These are phyloP conservation scores for Sprattus sprattus DNA, from an alignment of 2,113 vertebrate species.

Conservation along the genomic window DNA sequence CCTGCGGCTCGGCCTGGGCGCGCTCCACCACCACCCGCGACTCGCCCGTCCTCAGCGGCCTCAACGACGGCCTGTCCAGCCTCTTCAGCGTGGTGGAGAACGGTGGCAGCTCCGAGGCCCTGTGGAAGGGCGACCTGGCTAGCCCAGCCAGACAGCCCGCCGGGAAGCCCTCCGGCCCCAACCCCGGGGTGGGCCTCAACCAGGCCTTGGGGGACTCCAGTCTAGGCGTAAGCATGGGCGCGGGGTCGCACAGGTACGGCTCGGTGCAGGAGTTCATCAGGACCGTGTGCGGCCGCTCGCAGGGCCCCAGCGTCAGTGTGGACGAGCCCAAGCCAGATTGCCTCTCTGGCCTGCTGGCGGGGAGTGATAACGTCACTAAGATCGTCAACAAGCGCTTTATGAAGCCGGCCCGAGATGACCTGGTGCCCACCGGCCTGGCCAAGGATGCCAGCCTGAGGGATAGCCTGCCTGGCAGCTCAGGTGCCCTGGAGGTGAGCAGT, in stretches of 20 bases:
- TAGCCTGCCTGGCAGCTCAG: slow-evolving; percentile 55
- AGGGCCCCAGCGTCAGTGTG: slow-evolving; percentile 30
- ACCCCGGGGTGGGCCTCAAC: slow-evolving; percentile 22
- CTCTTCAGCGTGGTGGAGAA: slow-evolving; percentile 96
- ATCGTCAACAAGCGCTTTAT: slow-evolving; percentile 86
- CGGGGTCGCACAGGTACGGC: slow-evolving; percentile 77
- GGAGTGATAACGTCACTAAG: slow-evolving; percentile 78
- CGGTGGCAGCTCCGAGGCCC: slow-evolving; percentile 84
- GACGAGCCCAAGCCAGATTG: slow-evolving; percentile 79
- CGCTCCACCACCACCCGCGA: slow-evolving; percentile 96
- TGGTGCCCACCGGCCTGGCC: slow-evolving; percentile 51
- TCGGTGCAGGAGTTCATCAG: slow-evolving; percentile 91
- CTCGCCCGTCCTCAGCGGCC: slow-evolving; percentile 90
- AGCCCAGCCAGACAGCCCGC: slow-evolving; percentile 65
- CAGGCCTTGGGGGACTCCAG: slow-evolving; percentile 57
- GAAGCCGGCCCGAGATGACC: slow-evolving; percentile 81
- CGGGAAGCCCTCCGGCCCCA: slow-evolving; percentile 66
- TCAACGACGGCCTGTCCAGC: slow-evolving; percentile 93
- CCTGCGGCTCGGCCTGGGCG: slow-evolving; percentile 94
- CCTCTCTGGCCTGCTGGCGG: slow-evolving; percentile 51
- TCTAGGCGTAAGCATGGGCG: slow-evolving; percentile 28
- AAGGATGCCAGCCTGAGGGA: slow-evolving; percentile 69
- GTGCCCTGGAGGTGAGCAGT: slow-evolving; percentile 74
- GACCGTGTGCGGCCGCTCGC: slow-evolving; percentile 79
- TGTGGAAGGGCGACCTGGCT: slow-evolving; percentile 79